Evolutionary conservation across 2,888 invertebrate species (phyloP), one percentile per base, ranked within the genome.

Genomic region (Pachymerium ferrugineum): DNA sequence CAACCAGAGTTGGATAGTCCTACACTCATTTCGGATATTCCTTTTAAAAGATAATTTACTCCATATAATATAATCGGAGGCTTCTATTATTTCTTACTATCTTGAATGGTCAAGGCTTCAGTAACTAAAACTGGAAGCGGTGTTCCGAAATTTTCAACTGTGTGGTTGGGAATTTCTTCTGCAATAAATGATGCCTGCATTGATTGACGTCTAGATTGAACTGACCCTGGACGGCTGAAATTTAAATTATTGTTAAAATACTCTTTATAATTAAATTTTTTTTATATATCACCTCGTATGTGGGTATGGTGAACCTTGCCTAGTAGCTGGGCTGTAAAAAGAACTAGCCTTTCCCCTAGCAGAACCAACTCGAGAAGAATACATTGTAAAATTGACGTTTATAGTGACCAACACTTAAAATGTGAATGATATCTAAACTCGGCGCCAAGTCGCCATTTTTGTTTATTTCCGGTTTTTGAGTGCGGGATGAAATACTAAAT

Each of bases 101-200:
- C 90, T 79, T 90, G 88, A 83, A 92, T 91, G 67, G 92, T 91
- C 28, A 95, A 84, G 0, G 92, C 92, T 84, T 95, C 95, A 25
- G 93, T 94, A 1, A 96, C 92, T 74, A 92, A 86, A 0, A 95
- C 94, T 31, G 95, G 95, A 67, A 94, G 82, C 0, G 93, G 88
- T 30, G 89, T 85, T 0, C 94, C 94, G 84, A 89, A 94, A 73
- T 88, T 89, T 81, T 94, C 93, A 0, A 93, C 87, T 16, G 88
- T 86, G 80, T 90, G 90, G 77, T 86, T 86, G 25, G 89, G 86
- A 0, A 92, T 90, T 78, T 91, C 90, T 78, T 90, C 88, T 62
- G 94, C 87, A 6, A 93, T 85, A 19, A 47, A 3, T 16, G 47
- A 47, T 47, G 47, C 16, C 10, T 47, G 47, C 47, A 47, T 47